Conservation (phyloP, 1,140 invertebrate genomes). For the Neotoxoptera formosana region DNA sequence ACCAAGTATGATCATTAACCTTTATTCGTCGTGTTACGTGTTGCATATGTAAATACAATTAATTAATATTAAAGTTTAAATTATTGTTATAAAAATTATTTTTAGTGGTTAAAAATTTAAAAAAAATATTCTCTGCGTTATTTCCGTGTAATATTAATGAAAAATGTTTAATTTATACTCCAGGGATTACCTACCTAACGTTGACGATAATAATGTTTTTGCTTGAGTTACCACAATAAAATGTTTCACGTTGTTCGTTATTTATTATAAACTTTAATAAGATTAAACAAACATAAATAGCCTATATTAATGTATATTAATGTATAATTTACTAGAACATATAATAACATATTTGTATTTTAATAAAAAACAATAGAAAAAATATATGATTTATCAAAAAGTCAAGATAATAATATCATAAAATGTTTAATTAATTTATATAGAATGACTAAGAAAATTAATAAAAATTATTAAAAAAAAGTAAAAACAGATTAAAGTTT, state of each 20-base stretch:
- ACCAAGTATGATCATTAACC: not conserved
- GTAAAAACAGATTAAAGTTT: no score
- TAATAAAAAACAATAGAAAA: not conserved
- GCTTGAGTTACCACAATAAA: not conserved
- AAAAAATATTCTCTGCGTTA: not conserved
- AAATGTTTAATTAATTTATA: no score
- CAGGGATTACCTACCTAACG: not conserved
- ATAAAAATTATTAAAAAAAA: no score
- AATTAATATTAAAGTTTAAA: not conserved
- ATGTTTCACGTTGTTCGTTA: slow-evolving; percentile 11
- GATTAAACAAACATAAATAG: not conserved
- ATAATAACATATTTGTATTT: not conserved
- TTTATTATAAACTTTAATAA: slow-evolving; percentile 13
- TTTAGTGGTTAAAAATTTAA: not conserved
- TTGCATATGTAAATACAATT: not conserved
- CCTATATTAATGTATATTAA: no score
- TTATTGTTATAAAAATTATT: not conserved
- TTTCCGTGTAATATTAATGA: not conserved
- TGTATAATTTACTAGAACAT: not conserved
- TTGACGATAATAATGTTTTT: slow-evolving; percentile 13
- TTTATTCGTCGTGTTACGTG: not conserved
- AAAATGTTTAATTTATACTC: slow-evolving; percentile 18
- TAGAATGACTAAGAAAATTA: no score
- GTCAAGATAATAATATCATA: not conserved
- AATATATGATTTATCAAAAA: not conserved